Conservation (phyloP, 1,140 invertebrate genomes). For the Zaprionus kolodkinae region DNA sequence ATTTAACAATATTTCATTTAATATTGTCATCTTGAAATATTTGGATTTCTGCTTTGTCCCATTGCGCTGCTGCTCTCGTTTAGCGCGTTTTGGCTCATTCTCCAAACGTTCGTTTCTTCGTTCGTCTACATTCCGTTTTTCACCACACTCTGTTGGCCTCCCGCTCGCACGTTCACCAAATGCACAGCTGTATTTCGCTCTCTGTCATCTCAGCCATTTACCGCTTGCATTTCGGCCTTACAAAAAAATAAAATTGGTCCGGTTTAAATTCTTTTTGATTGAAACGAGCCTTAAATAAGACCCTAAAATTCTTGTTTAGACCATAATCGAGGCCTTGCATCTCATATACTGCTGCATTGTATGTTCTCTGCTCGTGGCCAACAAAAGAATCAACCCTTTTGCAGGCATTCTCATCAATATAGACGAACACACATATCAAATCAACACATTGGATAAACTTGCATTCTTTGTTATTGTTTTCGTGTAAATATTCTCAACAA, state of each 20-base stretch:
- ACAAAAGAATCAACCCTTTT: constrained; percentile 3
- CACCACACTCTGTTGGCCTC: constrained; percentile 38
- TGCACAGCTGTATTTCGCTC: constrained; percentile 44
- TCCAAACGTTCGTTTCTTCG: constrained; percentile 52
- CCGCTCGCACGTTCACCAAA: constrained; percentile 31
- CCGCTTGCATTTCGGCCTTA: constrained; percentile 47
- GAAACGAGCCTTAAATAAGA: neutral
- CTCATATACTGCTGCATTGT: neutral
- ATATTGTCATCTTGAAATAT: constrained; percentile 84
- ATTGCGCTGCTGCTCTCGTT: constrained; percentile 44
- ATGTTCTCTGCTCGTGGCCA: neutral
- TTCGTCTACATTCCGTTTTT: constrained; percentile 43
- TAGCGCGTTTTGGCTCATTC: constrained; percentile 54
- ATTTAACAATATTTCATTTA: constrained; percentile 73
- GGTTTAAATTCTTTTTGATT: constrained; percentile 10
- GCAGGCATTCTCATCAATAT: neutral
- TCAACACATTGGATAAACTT: constrained; percentile 4
- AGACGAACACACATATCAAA: neutral
- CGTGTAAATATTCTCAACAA: neutral
- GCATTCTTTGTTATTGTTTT: constrained; percentile 8
- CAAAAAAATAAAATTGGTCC: constrained; percentile 25
- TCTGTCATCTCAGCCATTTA: constrained; percentile 41
- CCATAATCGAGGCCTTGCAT: neutral
- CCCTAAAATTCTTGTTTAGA: neutral
- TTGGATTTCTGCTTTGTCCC: constrained; percentile 44